Evolutionary conservation across 2,797 vertebrate species (phyloP).

Genomic region (Delichon dasypus): DNA sequence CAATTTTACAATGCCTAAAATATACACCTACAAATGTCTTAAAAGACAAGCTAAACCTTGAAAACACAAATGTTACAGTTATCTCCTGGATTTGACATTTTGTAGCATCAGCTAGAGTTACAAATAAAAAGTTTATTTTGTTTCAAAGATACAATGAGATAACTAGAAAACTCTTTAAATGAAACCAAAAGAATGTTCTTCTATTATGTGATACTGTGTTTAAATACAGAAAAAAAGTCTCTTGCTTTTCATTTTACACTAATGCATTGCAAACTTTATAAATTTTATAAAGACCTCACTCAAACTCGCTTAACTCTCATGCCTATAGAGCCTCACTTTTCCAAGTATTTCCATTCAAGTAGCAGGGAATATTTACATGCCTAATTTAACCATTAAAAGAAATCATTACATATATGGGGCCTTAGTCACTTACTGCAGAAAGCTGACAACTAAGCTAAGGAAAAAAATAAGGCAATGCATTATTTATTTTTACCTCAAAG

Average conservation of each 20-base stretch:
- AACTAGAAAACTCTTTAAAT: background rate
- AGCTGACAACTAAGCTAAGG: background rate
- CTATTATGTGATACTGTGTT: background rate
- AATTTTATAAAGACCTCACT: slow-evolving; percentile 22
- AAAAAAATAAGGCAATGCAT: background rate
- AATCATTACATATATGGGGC: background rate
- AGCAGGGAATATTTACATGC: background rate
- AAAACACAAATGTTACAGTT: background rate
- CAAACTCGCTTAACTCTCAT: background rate
- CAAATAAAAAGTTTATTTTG: slow-evolving; percentile 13
- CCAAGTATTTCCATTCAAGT: background rate
- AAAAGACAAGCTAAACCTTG: background rate
- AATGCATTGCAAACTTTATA: slow-evolving; percentile 3
- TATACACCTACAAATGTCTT: background rate
- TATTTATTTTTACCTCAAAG: background rate
- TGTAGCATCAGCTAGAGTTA: background rate
- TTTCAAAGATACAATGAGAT: background rate
- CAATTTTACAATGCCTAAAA: background rate
- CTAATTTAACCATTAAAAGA: background rate
- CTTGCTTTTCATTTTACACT: background rate
- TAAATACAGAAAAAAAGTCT: background rate
- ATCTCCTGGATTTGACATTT: background rate
- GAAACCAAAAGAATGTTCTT: background rate
- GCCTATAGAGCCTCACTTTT: background rate
- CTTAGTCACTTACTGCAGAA: background rate